Conservation (phyloP, 1,140 invertebrate species). For the Melanaphis sacchari region DNA sequence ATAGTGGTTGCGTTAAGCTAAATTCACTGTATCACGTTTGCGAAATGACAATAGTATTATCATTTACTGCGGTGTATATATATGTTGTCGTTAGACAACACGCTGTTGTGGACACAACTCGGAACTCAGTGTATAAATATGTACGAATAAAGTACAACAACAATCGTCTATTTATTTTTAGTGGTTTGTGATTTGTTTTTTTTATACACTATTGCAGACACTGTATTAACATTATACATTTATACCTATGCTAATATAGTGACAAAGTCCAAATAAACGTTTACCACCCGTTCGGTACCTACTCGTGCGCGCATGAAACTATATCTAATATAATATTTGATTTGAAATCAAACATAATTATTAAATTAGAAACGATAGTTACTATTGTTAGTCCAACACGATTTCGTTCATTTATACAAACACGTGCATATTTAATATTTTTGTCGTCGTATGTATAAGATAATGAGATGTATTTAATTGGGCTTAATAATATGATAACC, state of each 20-base stretch:
- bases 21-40: background rate
- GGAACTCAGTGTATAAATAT: background rate
- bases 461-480: background rate
- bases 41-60: conserved; percentile 1
- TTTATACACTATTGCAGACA: background rate
- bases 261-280: conserved; percentile 23
- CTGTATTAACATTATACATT: background rate
- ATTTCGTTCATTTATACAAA: conserved; percentile 15
- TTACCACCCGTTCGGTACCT: background rate
- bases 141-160: conserved; percentile 33
- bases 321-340: background rate
- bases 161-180: conserved; percentile 26
- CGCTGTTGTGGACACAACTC: background rate
- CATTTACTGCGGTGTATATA: background rate
- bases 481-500: background rate
- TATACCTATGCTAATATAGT: conserved; percentile 8
- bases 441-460: background rate
- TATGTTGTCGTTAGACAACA: background rate
- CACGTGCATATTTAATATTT: background rate
- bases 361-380: background rate
- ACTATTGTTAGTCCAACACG: background rate
- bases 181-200: conserved; percentile 20
- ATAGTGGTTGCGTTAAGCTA: background rate
- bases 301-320: background rate
- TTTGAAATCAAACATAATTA: background rate